These are phyloP conservation scores for Mesocricetus auratus DNA, from an alignment of 2,113 vertebrate species.

Conservation along the genomic window DNA sequence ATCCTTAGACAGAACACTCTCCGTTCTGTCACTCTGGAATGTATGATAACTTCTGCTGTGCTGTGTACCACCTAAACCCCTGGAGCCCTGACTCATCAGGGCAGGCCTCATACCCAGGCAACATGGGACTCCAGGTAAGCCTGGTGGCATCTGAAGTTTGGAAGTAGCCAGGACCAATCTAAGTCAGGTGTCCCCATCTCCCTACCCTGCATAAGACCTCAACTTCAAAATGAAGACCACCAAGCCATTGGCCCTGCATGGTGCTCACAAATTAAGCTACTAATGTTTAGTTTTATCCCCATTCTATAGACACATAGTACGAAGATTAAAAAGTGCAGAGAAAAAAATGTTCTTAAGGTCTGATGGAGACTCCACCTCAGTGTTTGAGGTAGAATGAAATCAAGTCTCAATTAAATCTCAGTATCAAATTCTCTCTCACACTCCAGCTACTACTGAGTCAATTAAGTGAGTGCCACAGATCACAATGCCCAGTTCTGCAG, in stretches of 20 bases:
- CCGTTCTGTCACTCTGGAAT: neutral
- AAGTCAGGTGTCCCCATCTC: neutral
- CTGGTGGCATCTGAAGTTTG: fast-evolving
- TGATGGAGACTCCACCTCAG: neutral
- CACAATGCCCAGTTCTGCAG: neutral
- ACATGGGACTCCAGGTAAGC: neutral
- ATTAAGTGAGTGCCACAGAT: fast-evolving
- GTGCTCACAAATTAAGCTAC: neutral
- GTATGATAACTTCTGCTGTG: neutral
- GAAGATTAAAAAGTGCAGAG: neutral
- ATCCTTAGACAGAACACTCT: neutral
- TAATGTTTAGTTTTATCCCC: neutral
- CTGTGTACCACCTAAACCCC: too few species aligned
- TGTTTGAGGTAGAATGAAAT: neutral
- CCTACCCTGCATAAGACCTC: fast-evolving
- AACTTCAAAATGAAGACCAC: fast-evolving
- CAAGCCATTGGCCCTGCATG: fast-evolving
- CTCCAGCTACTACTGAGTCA: neutral
- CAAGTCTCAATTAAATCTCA: neutral
- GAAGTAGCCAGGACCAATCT: too few species aligned
- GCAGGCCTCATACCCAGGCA: too few species aligned
- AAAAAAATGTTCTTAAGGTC: neutral
- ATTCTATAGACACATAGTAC: fast-evolving
- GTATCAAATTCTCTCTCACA: neutral
- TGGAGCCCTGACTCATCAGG: too few species aligned